A percentile compares a stretch with the other conserved stretches of the same genome.
Conservation (phyloP, 2,888 invertebrate genomes). For the Acanthosoma haemorrhoidale region DNA sequence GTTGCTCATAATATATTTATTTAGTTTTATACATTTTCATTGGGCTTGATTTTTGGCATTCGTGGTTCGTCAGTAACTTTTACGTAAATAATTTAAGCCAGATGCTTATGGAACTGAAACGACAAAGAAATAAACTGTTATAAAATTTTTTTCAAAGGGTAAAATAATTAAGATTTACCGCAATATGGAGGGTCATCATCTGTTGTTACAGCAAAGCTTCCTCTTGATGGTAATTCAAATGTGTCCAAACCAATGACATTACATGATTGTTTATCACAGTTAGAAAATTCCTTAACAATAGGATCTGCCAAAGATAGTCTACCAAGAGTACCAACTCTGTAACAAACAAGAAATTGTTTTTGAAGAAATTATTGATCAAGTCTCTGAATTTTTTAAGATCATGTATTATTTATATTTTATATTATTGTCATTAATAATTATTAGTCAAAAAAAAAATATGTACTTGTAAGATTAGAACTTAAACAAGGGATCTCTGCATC, state of each 20-base stretch:
- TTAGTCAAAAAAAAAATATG: neutral
- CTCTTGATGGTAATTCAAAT: conserved; percentile 42
- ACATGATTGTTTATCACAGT: conserved; percentile 43
- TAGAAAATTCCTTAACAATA: conserved; percentile 33
- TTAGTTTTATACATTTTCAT: neutral
- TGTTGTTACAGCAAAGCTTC: conserved; percentile 44
- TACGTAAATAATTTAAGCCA: too few relatives aligned
- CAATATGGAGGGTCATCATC: conserved; percentile 44
- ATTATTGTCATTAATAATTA: too few relatives aligned
- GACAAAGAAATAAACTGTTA: too few relatives aligned
- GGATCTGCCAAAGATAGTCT: conserved; percentile 29
- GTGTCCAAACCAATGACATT: conserved; percentile 44
- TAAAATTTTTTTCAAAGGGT: too few relatives aligned
- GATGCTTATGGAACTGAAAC: too few relatives aligned
- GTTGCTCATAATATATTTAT: too few relatives aligned
- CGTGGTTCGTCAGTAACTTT: too few relatives aligned
- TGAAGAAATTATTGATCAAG: neutral
- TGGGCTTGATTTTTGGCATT: neutral
- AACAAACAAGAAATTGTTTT: neutral
- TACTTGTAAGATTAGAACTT: neutral
- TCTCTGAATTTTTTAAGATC: too few relatives aligned
- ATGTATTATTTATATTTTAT: too few relatives aligned
- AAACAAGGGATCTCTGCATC: too few relatives aligned
- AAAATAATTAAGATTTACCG: conserved; percentile 38
- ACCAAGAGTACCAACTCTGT: conserved; percentile 22